Evolutionary conservation across 2,888 invertebrate species (phyloP).

Genomic region (Cataglyphis livida): DNA sequence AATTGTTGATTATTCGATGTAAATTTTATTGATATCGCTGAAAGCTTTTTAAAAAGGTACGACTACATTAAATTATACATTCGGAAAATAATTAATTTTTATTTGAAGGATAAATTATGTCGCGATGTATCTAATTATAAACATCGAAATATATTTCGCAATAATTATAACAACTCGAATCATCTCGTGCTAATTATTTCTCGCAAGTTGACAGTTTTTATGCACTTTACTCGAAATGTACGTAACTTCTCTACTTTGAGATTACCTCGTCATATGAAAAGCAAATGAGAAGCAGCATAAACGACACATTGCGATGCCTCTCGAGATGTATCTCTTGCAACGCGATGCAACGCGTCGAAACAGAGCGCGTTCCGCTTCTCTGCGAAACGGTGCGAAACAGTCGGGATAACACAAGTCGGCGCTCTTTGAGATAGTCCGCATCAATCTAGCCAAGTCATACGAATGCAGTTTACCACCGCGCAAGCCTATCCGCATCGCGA

Average conservation of each 20-base stretch:
- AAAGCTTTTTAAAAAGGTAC: not conserved
- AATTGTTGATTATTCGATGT: constrained; percentile 29
- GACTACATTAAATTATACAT: not conserved
- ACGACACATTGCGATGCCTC: constrained; percentile 21
- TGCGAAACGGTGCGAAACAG: constrained; percentile 21
- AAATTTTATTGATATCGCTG: not conserved
- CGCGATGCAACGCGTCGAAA: not conserved
- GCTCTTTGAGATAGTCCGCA: constrained; percentile 68
- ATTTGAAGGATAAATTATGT: not conserved
- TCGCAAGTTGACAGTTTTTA: constrained; percentile 4
- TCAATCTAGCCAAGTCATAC: constrained; percentile 54
- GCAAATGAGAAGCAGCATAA: constrained; percentile 34
- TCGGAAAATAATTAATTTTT: not conserved
- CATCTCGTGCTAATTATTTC: not conserved
- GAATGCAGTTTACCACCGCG: constrained; percentile 64
- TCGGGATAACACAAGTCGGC: constrained; percentile 37
- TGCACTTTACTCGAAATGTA: not conserved
- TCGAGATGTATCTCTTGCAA: constrained; percentile 29
- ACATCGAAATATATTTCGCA: not conserved
- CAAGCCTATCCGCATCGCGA: constrained; percentile 69
- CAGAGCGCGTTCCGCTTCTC: constrained; percentile 25
- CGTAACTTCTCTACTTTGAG: not conserved
- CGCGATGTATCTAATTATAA: not conserved
- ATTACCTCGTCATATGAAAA: constrained; percentile 20
- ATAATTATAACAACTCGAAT: not conserved